Evolutionary conservation across 1,140 invertebrate species (phyloP), one percentile per base, ranked within the genome.

Genomic region (Arion vulgaris): DNA sequence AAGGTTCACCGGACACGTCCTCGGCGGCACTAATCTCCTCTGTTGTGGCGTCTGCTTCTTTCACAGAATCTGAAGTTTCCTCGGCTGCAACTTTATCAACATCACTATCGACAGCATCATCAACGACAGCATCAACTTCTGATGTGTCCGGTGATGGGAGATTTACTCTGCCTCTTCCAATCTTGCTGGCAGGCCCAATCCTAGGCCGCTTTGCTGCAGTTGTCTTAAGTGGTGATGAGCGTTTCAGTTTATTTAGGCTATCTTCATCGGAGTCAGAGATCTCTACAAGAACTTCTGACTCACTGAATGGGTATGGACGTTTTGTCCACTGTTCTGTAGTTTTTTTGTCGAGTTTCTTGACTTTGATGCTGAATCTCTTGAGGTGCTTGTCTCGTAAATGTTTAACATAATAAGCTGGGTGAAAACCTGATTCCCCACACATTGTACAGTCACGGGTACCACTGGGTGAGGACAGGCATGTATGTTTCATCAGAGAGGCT

Each of bases 361-460:
- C 68, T 32, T 79, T 82, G 19, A 91, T 84, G 45, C 84, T 84
- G 79, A 88, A 89, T 45, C 86, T 86, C 32, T 86, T 88, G 19
- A 89, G 69, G 85, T 91, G 90, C 23, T 83, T 87, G 49, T 86
- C 85, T 53, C 85, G 68, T 71, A 91, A 78, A 79, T 91, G 90
- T 53, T 87, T 88, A n/a, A 87, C 86, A 84, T 87, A 87, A 36
- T 87, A 87, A 36, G 86, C 87, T 36, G 88, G 86, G 82, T 89
- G 86, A 19, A 87, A 84, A 62, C 88, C 87, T n/a, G 82, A 86
- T n/a, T 87, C 80, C 13, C 83, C 85, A 85, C 89, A 91, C 45
- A 90, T 85, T 57, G 69, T 80, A 85, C 89, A 88, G 26, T 85
- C 86, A 49, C 85, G 79, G 34, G 81, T 85, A 26, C 86, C 85